phyloP scores from a whole-genome alignment of 2,888 invertebrate genomes.

The Ceriagrion tenellum region DNA sequence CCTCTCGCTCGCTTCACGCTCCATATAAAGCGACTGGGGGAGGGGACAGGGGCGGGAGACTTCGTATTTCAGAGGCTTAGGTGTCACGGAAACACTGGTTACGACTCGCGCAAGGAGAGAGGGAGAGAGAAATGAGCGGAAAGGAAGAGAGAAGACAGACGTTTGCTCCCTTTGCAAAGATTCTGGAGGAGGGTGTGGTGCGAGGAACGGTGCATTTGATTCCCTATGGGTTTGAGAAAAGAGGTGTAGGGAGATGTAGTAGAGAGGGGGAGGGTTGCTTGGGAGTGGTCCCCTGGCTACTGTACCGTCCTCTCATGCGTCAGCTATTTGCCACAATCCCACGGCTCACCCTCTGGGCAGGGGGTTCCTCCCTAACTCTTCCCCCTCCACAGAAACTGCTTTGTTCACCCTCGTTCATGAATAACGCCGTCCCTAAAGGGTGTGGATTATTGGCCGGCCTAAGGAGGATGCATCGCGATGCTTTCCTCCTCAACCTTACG shows the following conservation, averaged over 20 bases:
- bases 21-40: neutral
- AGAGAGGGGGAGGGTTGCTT: neutral
- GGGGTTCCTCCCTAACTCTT: neutral
- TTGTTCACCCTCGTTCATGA: slow-evolving; percentile 22
- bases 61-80: slow-evolving; percentile 1
- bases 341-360: neutral
- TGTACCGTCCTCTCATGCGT: neutral
- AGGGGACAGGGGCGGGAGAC: neutral
- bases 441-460: slow-evolving; percentile 1
- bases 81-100: slow-evolving; percentile 22
- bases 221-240: neutral
- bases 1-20: neutral
- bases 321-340: neutral
- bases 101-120: neutral
- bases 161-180: neutral
- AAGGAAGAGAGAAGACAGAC: neutral
- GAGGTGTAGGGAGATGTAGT: neutral
- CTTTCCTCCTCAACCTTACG: no score
- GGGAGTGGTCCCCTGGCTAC: neutral
- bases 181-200: neutral
- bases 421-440: neutral
- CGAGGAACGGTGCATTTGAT: no score
- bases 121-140: neutral
- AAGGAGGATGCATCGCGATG: neutral
- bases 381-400: neutral